phyloP scores from a whole-genome alignment of 2,888 invertebrate genomes.

The Rapana venosa region DNA sequence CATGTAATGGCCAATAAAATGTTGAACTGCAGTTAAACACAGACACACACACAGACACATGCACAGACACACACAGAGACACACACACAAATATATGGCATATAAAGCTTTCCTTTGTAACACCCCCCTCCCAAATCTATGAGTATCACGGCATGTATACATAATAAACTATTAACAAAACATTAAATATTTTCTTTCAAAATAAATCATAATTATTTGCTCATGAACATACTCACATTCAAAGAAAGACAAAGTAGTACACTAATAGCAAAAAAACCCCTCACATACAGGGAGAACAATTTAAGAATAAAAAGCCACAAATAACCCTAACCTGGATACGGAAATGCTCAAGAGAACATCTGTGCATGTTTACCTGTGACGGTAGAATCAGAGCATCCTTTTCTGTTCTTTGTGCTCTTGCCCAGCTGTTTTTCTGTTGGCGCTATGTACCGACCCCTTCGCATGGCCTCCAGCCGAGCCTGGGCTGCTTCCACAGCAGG shows the following conservation, averaged over 20 bases:
- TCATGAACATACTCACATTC: neutral
- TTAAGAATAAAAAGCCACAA: neutral
- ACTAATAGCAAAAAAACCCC: neutral
- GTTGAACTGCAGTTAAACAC: neutral
- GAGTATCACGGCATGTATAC: too few relatives aligned
- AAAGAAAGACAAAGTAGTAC: neutral
- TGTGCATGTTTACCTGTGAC: neutral
- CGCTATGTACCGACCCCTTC: constrained; percentile 64
- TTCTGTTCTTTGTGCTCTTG: neutral
- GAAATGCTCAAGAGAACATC: neutral
- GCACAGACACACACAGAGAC: neutral
- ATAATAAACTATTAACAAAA: too few relatives aligned
- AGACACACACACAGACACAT: neutral
- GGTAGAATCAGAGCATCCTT: constrained; percentile 2
- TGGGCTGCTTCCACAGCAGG: constrained; percentile 73
- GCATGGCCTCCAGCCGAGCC: constrained; percentile 74
- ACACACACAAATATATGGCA: neutral
- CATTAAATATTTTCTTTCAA: too few relatives aligned
- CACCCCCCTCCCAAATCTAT: too few relatives aligned
- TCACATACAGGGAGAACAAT: neutral
- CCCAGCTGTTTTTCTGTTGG: constrained; percentile 45
- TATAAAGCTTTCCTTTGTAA: neutral
- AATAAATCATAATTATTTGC: too few relatives aligned
- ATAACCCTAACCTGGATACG: neutral
- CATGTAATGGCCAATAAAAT: neutral